Evolutionary conservation across 2,888 invertebrate genomes (phyloP).

Genomic region (Phortica okadai): DNA sequence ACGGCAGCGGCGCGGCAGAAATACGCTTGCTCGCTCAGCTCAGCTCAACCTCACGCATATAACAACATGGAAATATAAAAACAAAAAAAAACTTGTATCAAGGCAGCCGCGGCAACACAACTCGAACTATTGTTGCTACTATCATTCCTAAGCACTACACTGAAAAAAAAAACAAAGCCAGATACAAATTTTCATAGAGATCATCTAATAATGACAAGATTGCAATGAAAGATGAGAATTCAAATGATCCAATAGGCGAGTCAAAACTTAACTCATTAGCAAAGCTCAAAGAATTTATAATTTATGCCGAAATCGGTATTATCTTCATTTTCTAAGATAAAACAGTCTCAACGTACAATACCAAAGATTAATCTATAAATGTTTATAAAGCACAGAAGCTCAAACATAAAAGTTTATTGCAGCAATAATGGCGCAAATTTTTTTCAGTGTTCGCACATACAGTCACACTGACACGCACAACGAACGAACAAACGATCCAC

Average conservation of each 20-base stretch:
- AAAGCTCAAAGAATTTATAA: too few relatives aligned
- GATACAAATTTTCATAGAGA: too few relatives aligned
- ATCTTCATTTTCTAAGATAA: too few relatives aligned
- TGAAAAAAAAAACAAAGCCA: conserved; percentile 40
- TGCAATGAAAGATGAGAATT: too few relatives aligned
- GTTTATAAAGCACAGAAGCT: background rate
- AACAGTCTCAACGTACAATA: too few relatives aligned
- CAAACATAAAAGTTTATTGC: background rate
- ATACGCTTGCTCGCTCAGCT: background rate
- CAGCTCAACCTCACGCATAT: background rate
- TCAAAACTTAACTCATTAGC: too few relatives aligned
- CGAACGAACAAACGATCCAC: conserved; percentile 33
- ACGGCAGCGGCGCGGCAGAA: background rate
- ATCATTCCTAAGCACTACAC: conserved; percentile 41
- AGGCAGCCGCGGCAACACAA: background rate
- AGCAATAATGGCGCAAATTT: background rate
- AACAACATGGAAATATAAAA: background rate
- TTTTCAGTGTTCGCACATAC: conserved; percentile 6
- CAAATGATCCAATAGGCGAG: too few relatives aligned
- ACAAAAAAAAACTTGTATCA: background rate
- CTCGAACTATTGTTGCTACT: conserved; percentile 35
- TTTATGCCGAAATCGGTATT: too few relatives aligned
- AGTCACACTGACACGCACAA: conserved; percentile 7
- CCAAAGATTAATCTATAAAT: conserved; percentile 36
- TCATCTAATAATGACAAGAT: too few relatives aligned